These are phyloP conservation scores for Proteles cristata DNA, from an alignment of 2,113 vertebrate genomes.

Conservation along the genomic window DNA sequence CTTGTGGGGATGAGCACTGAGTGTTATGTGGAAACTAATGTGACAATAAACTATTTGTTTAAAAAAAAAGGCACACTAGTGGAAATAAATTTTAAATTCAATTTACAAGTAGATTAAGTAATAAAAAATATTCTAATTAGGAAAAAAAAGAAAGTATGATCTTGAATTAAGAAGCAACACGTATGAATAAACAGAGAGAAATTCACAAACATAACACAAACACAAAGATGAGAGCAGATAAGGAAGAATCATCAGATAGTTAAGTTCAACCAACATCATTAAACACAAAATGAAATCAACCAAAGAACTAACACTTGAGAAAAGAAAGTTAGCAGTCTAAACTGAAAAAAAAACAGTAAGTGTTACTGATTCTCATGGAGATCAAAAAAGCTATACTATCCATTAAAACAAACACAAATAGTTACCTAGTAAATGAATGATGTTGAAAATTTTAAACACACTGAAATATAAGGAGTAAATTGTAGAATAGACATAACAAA, in stretches of 20 bases:
- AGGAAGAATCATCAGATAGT: neutral
- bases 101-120: slow-evolving; percentile 19
- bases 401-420: neutral
- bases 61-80: neutral
- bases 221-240: neutral
- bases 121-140: neutral
- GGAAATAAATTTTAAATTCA: neutral
- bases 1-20: no score
- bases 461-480: neutral
- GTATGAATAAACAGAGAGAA: neutral
- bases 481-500: neutral
- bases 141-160: neutral
- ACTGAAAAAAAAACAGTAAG: neutral
- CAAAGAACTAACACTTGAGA: neutral
- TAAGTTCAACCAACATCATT: neutral
- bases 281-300: neutral
- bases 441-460: neutral
- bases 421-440: neutral
- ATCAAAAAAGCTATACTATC: neutral
- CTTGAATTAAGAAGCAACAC: neutral
- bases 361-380: neutral
- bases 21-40: no score
- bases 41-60: no score
- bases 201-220: neutral
- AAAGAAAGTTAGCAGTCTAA: slow-evolving; percentile 5